These are phyloP conservation scores for Panurus biarmicus DNA, from an alignment of 2,113 vertebrate genomes.

Conservation along the genomic window DNA sequence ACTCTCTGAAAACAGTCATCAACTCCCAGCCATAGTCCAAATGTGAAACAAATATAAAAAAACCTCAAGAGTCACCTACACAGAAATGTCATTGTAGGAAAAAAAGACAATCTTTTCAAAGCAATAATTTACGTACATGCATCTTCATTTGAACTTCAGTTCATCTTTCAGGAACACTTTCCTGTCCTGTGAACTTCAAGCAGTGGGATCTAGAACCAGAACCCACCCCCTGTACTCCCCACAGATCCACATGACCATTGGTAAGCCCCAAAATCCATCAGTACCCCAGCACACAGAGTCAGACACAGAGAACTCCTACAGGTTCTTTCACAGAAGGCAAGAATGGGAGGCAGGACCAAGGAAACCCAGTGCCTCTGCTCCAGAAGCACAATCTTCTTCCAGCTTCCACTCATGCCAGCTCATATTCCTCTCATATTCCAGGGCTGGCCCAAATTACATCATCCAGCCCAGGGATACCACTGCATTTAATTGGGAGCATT, in stretches of 20 bases:
- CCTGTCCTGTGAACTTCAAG: background rate
- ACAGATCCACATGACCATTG: rapidly evolving
- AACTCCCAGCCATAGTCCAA: background rate
- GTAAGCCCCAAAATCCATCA: background rate
- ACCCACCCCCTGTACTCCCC: background rate
- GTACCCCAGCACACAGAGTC: background rate
- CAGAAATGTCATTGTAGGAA: rapidly evolving
- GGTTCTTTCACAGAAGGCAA: background rate
- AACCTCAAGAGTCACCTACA: background rate
- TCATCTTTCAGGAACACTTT: background rate
- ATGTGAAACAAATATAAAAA: background rate
- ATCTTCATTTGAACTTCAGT: background rate
- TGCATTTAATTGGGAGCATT: background rate
- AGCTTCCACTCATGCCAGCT: background rate
- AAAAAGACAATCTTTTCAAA: background rate
- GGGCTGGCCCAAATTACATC: background rate
- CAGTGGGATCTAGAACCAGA: background rate
- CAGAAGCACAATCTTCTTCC: background rate
- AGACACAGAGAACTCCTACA: background rate
- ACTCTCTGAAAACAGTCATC: background rate
- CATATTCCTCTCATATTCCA: background rate
- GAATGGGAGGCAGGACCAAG: background rate
- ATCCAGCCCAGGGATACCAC: background rate
- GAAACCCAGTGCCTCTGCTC: background rate
- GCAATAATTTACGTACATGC: background rate